Evolutionary conservation across 2,888 invertebrate genomes (phyloP).

Genomic region (Camptogramma bilineatum): DNA sequence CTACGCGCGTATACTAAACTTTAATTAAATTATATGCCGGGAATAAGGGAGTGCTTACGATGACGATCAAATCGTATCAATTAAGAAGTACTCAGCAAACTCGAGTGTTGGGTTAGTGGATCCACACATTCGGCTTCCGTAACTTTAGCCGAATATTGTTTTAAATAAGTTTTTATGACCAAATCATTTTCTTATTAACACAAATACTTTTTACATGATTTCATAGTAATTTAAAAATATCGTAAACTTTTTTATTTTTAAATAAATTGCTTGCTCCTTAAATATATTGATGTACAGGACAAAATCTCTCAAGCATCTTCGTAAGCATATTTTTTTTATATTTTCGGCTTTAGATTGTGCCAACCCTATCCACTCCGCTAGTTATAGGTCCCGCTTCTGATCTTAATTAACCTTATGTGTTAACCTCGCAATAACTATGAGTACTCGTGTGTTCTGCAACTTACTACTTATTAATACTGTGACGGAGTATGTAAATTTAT

Average conservation of each 20-base stretch:
- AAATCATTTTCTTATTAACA: neutral
- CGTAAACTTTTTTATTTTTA: too few species aligned
- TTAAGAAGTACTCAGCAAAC: conserved; percentile 74
- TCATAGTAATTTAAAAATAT: too few species aligned
- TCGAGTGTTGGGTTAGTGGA: conserved; percentile 60
- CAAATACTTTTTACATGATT: neutral
- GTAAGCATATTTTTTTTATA: neutral
- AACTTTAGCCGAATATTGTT: conserved; percentile 16
- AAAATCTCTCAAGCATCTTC: too few species aligned
- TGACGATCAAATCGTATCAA: conserved; percentile 81
- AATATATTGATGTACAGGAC: too few species aligned
- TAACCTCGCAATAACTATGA: conserved; percentile 76
- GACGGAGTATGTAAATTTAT: conserved; percentile 73
- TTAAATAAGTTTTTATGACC: neutral
- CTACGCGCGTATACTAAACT: conserved; percentile 49
- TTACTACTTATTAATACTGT: conserved; percentile 72
- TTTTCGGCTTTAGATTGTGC: conserved; percentile 6
- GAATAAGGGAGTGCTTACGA: conserved; percentile 66
- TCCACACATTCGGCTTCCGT: conserved; percentile 19
- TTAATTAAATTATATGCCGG: conserved; percentile 65
- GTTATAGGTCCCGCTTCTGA: conserved; percentile 76
- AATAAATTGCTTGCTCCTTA: too few species aligned
- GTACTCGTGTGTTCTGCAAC: conserved; percentile 58
- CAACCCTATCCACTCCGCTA: conserved; percentile 50
- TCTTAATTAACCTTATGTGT: conserved; percentile 84